Percentiles rank a stretch among this genome's conserved stretches.
Evolutionary conservation across 30 jellyfish, hydroid and myxozoan species (phyloP).

Genomic region (Aurelia aurita complex sp. Pacific): DNA sequence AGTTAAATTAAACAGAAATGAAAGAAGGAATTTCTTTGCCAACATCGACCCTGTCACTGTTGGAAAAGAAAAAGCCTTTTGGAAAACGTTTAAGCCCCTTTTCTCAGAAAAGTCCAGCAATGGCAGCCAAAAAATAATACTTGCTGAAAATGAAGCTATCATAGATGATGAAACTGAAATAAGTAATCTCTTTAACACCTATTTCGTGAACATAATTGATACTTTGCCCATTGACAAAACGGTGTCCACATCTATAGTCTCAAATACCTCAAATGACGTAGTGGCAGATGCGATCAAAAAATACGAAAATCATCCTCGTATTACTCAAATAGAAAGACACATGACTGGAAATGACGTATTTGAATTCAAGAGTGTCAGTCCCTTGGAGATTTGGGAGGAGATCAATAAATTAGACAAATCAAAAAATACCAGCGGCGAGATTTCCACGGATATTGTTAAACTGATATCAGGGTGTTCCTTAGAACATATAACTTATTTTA

Average conservation of each 20-base stretch:
- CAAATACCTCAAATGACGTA: background rate
- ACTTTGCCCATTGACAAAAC: background rate
- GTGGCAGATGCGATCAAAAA: background rate
- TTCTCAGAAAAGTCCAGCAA: constrained; percentile 1
- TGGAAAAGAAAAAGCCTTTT: constrained; percentile 1
- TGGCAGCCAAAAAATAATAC: no score
- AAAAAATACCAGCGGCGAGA: constrained; percentile 2
- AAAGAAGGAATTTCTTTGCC: no score
- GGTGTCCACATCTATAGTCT: background rate
- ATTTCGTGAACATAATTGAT: constrained; percentile 25
- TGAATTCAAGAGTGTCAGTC: background rate
- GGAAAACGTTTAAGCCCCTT: constrained; percentile 21
- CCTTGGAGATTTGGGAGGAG: background rate
- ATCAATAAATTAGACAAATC: background rate
- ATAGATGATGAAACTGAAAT: constrained; percentile 10
- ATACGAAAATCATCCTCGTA: background rate
- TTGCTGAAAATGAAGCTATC: background rate
- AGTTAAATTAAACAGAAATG: no score
- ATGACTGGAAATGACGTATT: background rate
- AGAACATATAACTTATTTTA: background rate
- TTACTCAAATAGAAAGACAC: background rate
- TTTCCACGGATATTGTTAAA: background rate
- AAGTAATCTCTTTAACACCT: constrained; percentile 5
- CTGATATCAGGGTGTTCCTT: background rate
- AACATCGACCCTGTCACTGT: no score